Conservation (phyloP, 2,888 invertebrate species). For the Leptopilina drosophilae region DNA sequence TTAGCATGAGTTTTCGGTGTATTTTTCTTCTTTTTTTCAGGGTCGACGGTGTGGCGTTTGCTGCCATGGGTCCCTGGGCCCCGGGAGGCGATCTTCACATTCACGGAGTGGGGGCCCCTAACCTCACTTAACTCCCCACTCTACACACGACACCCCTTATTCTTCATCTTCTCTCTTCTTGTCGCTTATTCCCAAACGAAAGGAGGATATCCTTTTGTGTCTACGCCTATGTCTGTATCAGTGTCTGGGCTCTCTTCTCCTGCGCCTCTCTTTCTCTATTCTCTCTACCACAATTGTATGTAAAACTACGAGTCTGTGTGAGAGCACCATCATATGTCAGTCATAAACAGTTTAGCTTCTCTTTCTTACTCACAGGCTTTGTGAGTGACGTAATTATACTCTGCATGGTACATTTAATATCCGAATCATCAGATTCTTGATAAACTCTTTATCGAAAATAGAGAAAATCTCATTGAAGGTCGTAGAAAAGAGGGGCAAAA, state of each 20-base stretch:
- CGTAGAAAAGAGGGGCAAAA: no score
- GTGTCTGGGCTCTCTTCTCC: neutral
- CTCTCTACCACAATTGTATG: slow-evolving; percentile 53
- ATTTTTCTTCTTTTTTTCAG: slow-evolving; percentile 69
- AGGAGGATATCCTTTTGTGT: slow-evolving; percentile 49
- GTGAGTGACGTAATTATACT: no score
- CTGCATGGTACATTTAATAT: no score
- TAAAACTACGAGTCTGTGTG: no score
- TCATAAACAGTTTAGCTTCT: no score
- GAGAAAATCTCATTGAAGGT: no score
- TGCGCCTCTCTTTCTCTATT: slow-evolving; percentile 46
- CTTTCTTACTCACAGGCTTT: no score
- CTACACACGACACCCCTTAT: slow-evolving; percentile 55
- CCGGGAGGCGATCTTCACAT: slow-evolving; percentile 67
- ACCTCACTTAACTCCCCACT: slow-evolving; percentile 72
- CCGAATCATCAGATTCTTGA: no score
- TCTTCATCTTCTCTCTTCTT: slow-evolving; percentile 50
- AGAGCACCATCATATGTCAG: no score
- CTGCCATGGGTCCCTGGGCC: slow-evolving; percentile 72
- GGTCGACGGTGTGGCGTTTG: slow-evolving; percentile 69
- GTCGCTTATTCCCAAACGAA: slow-evolving; percentile 60
- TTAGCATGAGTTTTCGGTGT: slow-evolving; percentile 73
- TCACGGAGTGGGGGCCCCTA: slow-evolving; percentile 66
- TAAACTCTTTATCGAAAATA: no score
- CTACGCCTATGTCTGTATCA: slow-evolving; percentile 2